phyloP scores from a whole-genome alignment of 2,113 vertebrate species.

The Hyla sarda region DNA sequence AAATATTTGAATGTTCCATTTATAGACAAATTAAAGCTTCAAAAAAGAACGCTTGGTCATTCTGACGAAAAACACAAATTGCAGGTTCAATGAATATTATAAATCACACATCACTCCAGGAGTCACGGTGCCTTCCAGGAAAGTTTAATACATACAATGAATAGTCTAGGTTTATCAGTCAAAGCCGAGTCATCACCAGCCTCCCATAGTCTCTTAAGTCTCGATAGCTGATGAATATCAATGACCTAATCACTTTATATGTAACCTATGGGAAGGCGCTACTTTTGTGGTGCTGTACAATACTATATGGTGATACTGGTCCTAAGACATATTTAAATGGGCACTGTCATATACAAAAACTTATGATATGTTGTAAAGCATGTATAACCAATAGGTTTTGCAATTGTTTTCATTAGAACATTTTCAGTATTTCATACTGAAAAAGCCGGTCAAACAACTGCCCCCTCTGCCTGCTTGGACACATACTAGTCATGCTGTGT shows the following conservation, averaged over 20 bases:
- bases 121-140: slow-evolving; percentile 13
- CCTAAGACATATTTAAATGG: too few relatives aligned
- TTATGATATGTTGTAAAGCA: too few relatives aligned
- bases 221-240: too few relatives aligned
- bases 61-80: not conserved
- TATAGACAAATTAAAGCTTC: not conserved
- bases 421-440: too few relatives aligned
- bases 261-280: not conserved
- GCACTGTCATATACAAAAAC: too few relatives aligned
- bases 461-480: too few relatives aligned
- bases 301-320: not conserved
- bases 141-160: not conserved
- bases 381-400: too few relatives aligned
- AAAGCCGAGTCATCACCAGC: slow-evolving; percentile 7
- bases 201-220: not conserved
- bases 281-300: not conserved
- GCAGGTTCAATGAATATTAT: not conserved
- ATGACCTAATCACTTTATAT: not conserved
- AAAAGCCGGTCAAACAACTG: too few relatives aligned
- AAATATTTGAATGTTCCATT: not conserved
- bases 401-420: too few relatives aligned
- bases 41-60: not conserved
- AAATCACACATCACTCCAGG: not conserved
- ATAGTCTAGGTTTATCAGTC: slow-evolving; percentile 19
- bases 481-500: too few relatives aligned